Evolutionary conservation across 2,113 vertebrate genomes (phyloP).

Genomic region (Phasianus colchicus): DNA sequence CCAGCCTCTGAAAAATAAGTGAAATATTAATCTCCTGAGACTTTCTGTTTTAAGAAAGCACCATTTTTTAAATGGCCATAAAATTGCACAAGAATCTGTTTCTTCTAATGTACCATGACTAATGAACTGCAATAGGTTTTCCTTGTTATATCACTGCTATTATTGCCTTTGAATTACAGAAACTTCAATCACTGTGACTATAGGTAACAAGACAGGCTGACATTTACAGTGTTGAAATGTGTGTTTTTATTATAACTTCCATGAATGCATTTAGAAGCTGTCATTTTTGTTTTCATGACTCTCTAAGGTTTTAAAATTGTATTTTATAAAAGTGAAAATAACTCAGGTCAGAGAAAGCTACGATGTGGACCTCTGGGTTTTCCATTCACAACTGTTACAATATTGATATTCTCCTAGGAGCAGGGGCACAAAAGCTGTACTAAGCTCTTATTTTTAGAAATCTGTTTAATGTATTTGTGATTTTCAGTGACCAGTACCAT

Average conservation of each 20-base stretch:
- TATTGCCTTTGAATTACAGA: conserved; percentile 66
- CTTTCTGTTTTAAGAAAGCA: conserved; percentile 1
- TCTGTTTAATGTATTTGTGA: neutral
- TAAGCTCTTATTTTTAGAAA: neutral
- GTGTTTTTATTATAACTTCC: conserved; percentile 58
- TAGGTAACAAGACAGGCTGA: conserved; percentile 69
- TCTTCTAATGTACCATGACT: conserved; percentile 50
- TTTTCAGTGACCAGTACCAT: neutral
- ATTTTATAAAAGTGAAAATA: conserved; percentile 36
- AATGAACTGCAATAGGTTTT: conserved; percentile 47
- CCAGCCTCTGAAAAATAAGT: neutral
- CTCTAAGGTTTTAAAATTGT: conserved; percentile 48
- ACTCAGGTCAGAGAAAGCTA: neutral
- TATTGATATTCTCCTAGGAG: neutral
- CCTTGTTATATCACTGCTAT: conserved; percentile 39
- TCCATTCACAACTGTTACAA: neutral
- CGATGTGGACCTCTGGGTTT: neutral
- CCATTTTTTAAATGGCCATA: neutral
- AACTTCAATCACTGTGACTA: conserved; percentile 69
- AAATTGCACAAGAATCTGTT: conserved; percentile 18
- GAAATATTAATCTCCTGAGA: neutral
- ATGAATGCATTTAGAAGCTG: conserved; percentile 45
- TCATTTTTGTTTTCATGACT: conserved; percentile 53
- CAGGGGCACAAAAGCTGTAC: neutral
- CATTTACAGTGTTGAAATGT: conserved; percentile 53